These are phyloP conservation scores for Cantharis nigra DNA, from an alignment of 2,888 invertebrate species.

Conservation along the genomic window DNA sequence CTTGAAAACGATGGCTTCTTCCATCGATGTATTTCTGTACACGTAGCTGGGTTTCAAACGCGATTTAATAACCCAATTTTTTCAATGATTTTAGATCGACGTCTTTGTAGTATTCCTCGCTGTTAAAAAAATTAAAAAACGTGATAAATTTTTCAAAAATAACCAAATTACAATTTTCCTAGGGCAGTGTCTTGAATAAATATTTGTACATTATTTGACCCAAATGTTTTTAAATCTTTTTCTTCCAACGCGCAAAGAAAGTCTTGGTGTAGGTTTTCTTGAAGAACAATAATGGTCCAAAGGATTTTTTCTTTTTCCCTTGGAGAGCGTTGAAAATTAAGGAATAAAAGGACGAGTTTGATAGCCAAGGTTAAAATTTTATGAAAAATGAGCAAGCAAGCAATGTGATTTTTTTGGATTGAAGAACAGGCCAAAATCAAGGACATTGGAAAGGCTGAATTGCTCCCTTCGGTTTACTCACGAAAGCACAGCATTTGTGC, in stretches of 20 bases:
- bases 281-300: background rate
- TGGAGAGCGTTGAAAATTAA: background rate
- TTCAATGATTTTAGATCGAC: conserved; percentile 86
- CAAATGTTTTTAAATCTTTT: background rate
- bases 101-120: conserved; percentile 92
- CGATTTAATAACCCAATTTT: conserved; percentile 71
- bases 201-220: background rate
- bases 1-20: background rate
- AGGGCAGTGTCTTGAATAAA: background rate
- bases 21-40: conserved; percentile 4
- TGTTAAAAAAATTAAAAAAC: conserved; percentile 50
- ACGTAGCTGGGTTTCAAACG: background rate
- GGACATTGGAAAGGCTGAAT: too few relatives aligned
- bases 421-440: too few relatives aligned
- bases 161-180: background rate
- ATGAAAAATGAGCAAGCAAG: too few relatives aligned
- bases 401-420: too few relatives aligned
- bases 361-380: too few relatives aligned
- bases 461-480: too few relatives aligned
- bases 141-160: background rate
- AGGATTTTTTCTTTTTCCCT: background rate
- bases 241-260: background rate
- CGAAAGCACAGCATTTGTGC: background rate
- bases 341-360: background rate
- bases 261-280: background rate